A percentile compares a stretch with the other conserved stretches of the same genome.
These are phyloP conservation scores for Microplitis manilae DNA, from an alignment of 2,888 invertebrate genomes.

Conservation along the genomic window DNA sequence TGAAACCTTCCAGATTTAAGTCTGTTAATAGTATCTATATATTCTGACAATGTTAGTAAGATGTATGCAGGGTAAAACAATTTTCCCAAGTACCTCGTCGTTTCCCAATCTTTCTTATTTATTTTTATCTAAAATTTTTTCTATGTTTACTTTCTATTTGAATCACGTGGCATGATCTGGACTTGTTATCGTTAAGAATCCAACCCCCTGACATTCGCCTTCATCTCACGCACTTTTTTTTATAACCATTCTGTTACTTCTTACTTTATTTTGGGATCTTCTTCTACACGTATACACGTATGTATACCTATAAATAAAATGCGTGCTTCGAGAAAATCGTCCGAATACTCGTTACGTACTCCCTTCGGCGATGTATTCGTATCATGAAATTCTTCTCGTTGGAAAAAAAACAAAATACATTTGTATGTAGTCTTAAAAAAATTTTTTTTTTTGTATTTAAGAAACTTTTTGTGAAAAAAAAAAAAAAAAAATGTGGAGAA, in stretches of 20 bases:
- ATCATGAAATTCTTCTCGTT: neutral
- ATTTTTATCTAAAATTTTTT: slow-evolving; percentile 5
- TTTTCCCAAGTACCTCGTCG: neutral
- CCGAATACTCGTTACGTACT: neutral
- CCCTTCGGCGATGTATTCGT: neutral
- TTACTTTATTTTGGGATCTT: neutral
- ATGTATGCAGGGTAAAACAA: neutral
- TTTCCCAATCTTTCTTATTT: neutral
- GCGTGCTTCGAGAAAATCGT: neutral
- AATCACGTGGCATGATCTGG: slow-evolving; percentile 57
- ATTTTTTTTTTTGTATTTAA: neutral
- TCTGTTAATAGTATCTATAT: slow-evolving; percentile 53
- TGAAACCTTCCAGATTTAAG: too few species aligned
- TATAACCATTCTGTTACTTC: slow-evolving; percentile 13
- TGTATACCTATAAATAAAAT: slow-evolving; percentile 3
- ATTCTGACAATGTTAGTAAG: slow-evolving; percentile 31
- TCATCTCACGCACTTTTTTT: slow-evolving; percentile 16
- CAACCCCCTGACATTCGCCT: slow-evolving; percentile 39
- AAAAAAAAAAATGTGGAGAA: neutral
- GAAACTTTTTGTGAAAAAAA: neutral
- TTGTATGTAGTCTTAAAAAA: neutral
- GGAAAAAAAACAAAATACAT: neutral
- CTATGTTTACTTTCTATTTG: slow-evolving; percentile 49
- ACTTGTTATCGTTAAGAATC: slow-evolving; percentile 52
- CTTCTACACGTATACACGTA: neutral